phyloP scores from a whole-genome alignment of 2,888 invertebrate genomes.

The Polydrusus tereticollis region DNA sequence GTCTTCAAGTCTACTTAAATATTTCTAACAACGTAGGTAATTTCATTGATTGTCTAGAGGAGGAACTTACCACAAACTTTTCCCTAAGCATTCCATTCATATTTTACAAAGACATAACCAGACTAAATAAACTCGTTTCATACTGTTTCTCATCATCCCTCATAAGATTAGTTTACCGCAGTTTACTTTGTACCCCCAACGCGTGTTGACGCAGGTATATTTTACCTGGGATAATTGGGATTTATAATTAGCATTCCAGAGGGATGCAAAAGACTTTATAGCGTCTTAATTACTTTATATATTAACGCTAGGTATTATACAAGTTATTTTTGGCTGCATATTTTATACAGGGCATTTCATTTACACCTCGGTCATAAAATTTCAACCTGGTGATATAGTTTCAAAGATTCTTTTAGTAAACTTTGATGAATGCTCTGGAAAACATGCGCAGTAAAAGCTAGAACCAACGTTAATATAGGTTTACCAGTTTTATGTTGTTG shows the following conservation, averaged over 20 bases:
- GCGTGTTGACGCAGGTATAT: conserved; percentile 15
- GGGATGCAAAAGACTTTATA: background rate
- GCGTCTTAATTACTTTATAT: conserved; percentile 4
- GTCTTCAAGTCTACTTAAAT: no score
- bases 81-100: background rate
- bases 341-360: no score
- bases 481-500: no score
- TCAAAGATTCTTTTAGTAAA: no score
- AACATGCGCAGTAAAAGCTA: no score
- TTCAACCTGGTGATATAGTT: no score
- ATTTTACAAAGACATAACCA: background rate
- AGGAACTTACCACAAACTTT: background rate
- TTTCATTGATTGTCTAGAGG: background rate
- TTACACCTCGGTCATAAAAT: no score
- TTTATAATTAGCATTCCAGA: conserved; percentile 13
- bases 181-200: conserved; percentile 15
- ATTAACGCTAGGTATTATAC: background rate
- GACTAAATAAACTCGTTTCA: background rate
- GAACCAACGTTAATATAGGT: no score
- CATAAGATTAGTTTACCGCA: conserved; percentile 11
- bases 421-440: no score
- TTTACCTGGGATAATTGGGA: conserved; percentile 6
- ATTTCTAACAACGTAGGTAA: no score
- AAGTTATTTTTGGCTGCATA: background rate
- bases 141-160: conserved; percentile 6